phyloP scores from a whole-genome alignment of 2,888 invertebrate genomes.

The Cenopis cana region DNA sequence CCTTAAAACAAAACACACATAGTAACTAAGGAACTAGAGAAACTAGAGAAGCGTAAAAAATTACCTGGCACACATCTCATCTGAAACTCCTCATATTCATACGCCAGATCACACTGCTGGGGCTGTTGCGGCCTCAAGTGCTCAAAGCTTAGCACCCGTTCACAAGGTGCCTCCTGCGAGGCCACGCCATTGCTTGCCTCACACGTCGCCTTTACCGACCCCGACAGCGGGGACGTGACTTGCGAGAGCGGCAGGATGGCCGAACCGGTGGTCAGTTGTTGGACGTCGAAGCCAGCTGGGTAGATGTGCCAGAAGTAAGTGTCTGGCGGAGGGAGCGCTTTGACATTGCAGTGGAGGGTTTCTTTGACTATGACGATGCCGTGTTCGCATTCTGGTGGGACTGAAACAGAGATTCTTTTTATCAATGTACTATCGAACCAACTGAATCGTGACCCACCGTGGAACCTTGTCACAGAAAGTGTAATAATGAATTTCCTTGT shows the following conservation, averaged over 20 bases:
- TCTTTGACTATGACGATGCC: conserved; percentile 73
- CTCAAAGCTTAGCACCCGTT: conserved; percentile 68
- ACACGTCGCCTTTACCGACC: conserved; percentile 66
- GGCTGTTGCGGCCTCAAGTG: conserved; percentile 73
- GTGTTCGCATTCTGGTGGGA: conserved; percentile 75
- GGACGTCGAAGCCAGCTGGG: conserved; percentile 67
- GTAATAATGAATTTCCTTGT: no score
- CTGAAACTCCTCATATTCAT: conserved; percentile 75
- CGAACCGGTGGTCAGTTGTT: conserved; percentile 76
- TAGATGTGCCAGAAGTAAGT: conserved; percentile 78
- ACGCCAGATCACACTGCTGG: conserved; percentile 74
- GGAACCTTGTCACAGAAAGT: no score
- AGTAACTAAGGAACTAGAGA: no score
- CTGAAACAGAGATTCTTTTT: conserved; percentile 54
- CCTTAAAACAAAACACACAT: no score
- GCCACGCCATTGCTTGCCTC: conserved; percentile 77
- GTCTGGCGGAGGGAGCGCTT: conserved; percentile 70
- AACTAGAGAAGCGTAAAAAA: background rate
- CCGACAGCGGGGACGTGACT: conserved; percentile 71
- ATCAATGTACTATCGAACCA: background rate
- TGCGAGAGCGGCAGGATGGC: conserved; percentile 69
- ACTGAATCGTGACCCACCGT: no score
- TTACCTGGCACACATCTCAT: conserved; percentile 79
- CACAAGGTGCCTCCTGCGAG: conserved; percentile 71
- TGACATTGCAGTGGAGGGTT: conserved; percentile 70